Evolutionary conservation across 2,113 vertebrate genomes (phyloP).

Genomic region (Pygoscelis antarcticus): DNA sequence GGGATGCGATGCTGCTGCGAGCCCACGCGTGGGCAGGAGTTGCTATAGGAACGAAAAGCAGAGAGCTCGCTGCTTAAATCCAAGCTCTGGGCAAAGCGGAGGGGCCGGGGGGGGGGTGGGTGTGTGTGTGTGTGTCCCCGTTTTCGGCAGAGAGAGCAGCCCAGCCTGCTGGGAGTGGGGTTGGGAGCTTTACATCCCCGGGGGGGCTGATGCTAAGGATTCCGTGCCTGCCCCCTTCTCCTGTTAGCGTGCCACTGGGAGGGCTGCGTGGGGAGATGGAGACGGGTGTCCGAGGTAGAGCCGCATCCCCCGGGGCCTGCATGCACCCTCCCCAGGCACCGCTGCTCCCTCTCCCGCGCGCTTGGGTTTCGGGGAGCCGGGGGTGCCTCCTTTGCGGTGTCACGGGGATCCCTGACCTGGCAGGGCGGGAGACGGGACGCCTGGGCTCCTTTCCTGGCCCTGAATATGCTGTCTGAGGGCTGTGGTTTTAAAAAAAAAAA

Average conservation of each 20-base stretch:
- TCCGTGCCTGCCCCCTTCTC: neutral
- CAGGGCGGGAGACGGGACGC: neutral
- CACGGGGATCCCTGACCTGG: rapidly evolving
- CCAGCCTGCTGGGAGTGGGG: neutral
- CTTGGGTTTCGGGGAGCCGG: neutral
- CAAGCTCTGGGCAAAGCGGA: neutral
- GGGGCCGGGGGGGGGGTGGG: neutral
- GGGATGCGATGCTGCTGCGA: neutral
- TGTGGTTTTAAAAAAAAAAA: neutral
- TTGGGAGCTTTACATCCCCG: neutral
- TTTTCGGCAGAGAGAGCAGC: neutral
- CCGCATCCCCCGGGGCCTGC: neutral
- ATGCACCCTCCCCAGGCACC: neutral
- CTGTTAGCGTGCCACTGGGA: rapidly evolving
- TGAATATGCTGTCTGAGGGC: neutral
- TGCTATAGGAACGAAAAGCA: constrained; percentile 38
- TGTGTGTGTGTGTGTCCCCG: neutral
- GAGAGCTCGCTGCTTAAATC: neutral
- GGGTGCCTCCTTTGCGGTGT: neutral
- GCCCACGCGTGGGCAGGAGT: neutral
- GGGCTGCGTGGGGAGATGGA: neutral
- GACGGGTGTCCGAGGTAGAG: neutral
- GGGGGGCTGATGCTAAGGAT: neutral
- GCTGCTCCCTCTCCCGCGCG: rapidly evolving
- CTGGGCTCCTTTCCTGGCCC: neutral